Base-by-base conservation (phyloP, 2,888 invertebrate species). In the Idaea straminata region DNA sequence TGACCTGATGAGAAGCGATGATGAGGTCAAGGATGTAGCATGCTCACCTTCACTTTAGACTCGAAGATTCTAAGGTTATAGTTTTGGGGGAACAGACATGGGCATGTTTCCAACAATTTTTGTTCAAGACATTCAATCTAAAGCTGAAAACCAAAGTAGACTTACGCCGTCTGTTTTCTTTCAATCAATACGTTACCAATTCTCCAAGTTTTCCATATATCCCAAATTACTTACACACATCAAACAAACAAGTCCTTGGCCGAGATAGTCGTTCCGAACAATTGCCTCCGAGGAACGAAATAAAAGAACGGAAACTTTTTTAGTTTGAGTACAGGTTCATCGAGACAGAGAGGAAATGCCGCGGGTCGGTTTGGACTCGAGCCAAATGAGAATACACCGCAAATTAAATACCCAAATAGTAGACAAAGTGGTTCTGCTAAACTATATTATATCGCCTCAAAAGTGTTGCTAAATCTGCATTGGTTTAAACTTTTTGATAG, bases 321-420 rank as follows among this genome's bases (percentile, higher is more conserved):
- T 64, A 63, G 15, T 60, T 64, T n/a, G 57, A 59, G 61, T 62
- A 62, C 61, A 61, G 59, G 64, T 66, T 61, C 64, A 58, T 63
- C 16, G 63, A 57, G 36, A 62, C 62, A 47, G 10, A 7, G 47
- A 13, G 47, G 2, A 47, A 47, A 7, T 2, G 25, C 10, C 4
- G 16, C 58, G 58, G 58, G 15, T 15, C 58, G 58, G 58, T 16
- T 73, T 81, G 82, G 81, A 73, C 63, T 64, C 69, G 72, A 64
- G 78, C 83, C 84, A 84, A 83, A 83, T 79, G 80, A 80, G 76
- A 77, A 74, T 72, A 73, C 71, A 63, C 74, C 69, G 75, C 77
- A 80, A 82, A 82, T 83, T 80, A 82, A 82, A 80, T 80, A 79
- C 75, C 75, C 66, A 76, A 80, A 77, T 74, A 74, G 71, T 75